Evolutionary conservation across 2,797 vertebrate genomes (phyloP).

Genomic region (Steatocranus sp.): DNA sequence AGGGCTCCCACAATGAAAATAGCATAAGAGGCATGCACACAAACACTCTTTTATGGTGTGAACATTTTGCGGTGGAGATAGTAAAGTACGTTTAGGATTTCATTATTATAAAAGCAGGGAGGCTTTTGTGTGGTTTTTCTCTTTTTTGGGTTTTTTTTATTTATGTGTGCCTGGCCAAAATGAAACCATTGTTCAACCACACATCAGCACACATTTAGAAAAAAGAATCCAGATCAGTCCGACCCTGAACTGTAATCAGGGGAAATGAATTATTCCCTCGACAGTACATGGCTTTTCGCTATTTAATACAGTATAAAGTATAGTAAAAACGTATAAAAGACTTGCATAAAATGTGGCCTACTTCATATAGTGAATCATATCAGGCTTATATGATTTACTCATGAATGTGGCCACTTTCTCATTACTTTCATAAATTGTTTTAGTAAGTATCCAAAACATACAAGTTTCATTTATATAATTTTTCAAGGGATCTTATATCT

Average conservation of each 20-base stretch:
- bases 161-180: not conserved
- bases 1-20: constrained; percentile 58
- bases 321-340: no score
- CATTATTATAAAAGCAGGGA: constrained; percentile 41
- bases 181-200: constrained; percentile 2
- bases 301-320: not conserved
- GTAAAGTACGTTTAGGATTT: constrained; percentile 31
- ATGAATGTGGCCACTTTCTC: not conserved
- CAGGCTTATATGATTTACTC: no score
- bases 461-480: not conserved
- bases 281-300: no score
- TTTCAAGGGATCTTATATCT: not conserved
- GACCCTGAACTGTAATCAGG: not conserved
- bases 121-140: not conserved
- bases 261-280: not conserved
- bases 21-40: constrained; percentile 44
- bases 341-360: no score
- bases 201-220: not conserved
- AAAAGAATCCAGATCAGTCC: not conserved
- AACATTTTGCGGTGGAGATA: constrained; percentile 4
- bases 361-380: no score
- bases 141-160: not conserved
- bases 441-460: not conserved
- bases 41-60: constrained; percentile 25
- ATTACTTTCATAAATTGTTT: not conserved